These are phyloP conservation scores for Typhlichthys subterraneus DNA, from an alignment of 2,797 vertebrate genomes.

Conservation along the genomic window DNA sequence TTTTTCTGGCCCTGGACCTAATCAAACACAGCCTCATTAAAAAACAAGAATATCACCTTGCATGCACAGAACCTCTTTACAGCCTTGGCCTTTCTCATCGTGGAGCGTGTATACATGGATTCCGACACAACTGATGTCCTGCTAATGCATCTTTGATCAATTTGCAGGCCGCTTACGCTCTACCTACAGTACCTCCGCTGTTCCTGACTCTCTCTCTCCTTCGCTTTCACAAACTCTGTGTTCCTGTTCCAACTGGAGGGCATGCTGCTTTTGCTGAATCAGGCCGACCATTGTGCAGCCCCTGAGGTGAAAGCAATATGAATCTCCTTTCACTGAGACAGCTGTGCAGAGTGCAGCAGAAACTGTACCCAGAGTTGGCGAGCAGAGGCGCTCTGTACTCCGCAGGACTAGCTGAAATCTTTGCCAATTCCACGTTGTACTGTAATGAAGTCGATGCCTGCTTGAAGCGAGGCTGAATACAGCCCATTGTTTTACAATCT, in stretches of 20 bases:
- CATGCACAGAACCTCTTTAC: neutral
- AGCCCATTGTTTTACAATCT: constrained; percentile 55
- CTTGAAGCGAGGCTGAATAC: constrained; percentile 46
- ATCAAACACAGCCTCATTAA: constrained; percentile 60
- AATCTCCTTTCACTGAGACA: constrained; percentile 52
- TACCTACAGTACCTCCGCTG: too few relatives aligned
- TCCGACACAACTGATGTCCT: too few relatives aligned
- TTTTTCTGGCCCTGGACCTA: constrained; percentile 50
- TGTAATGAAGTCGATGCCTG: constrained; percentile 54
- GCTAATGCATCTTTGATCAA: too few relatives aligned
- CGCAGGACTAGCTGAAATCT: constrained; percentile 51
- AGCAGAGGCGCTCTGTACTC: constrained; percentile 50
- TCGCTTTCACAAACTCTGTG: too few relatives aligned
- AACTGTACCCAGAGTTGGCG: constrained; percentile 58
- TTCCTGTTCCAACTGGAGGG: too few relatives aligned
- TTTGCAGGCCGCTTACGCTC: too few relatives aligned
- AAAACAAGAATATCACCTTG: constrained; percentile 20
- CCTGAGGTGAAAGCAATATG: constrained; percentile 47
- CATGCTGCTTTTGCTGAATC: constrained; percentile 13
- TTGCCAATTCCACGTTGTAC: constrained; percentile 29
- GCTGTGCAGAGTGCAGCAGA: constrained; percentile 33
- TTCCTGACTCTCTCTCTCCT: too few relatives aligned
- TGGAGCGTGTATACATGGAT: too few relatives aligned
- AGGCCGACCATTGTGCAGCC: constrained; percentile 16
- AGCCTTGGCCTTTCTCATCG: too few relatives aligned